Conservation (phyloP, 2,888 invertebrate species). For the Drosophila picticornis region DNA sequence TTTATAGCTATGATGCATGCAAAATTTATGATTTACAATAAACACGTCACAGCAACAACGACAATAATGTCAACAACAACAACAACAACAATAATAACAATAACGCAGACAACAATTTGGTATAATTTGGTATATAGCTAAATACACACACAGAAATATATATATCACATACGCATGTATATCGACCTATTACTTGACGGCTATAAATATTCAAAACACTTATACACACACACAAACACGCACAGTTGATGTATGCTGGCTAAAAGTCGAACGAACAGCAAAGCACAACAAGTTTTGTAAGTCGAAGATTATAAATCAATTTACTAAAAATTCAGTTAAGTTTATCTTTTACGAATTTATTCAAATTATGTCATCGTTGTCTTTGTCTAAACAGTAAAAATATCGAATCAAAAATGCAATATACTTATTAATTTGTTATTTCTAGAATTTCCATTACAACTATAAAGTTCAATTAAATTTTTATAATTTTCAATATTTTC, state of each 20-base stretch:
- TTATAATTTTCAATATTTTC: not conserved
- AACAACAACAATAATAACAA: conserved; percentile 31
- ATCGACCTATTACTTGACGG: conserved; percentile 14
- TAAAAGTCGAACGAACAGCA: not conserved
- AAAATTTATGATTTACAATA: conserved; percentile 78
- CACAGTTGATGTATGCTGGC: conserved; percentile 6
- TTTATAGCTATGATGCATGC: conserved; percentile 77
- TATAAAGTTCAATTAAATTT: not conserved
- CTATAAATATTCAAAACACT: conserved; percentile 41
- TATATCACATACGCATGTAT: not conserved
- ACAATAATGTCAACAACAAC: conserved; percentile 31
- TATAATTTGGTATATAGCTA: conserved; percentile 30
- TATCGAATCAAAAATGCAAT: not conserved
- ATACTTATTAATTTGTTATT: no score
- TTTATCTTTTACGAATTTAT: not conserved
- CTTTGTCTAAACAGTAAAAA: not conserved
- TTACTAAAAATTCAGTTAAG: not conserved
- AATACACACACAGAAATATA: conserved; percentile 1
- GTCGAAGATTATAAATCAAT: not conserved
- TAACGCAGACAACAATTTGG: conserved; percentile 30
- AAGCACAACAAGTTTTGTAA: conserved; percentile 28
- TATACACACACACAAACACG: conserved; percentile 14
- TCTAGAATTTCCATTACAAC: no score
- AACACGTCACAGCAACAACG: conserved; percentile 52
- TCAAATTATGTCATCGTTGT: not conserved